Evolutionary conservation across 2,113 vertebrate genomes (phyloP).

Genomic region (Myrmecophaga tridactyla): DNA sequence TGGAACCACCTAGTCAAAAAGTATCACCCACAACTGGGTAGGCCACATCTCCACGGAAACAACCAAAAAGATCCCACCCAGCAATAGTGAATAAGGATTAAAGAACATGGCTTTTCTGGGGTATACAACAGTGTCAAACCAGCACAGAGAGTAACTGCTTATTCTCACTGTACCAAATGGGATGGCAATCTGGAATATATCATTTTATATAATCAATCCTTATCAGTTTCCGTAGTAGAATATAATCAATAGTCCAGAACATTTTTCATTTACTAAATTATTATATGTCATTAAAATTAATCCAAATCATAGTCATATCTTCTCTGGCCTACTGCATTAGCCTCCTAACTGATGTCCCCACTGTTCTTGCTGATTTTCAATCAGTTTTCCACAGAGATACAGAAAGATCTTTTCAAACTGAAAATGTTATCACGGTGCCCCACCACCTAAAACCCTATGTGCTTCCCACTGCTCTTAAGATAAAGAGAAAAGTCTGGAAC

Average conservation of each 20-base stretch:
- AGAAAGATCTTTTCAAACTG: background rate
- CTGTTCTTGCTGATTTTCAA: background rate
- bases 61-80: too few species aligned
- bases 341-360: background rate
- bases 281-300: background rate
- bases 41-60: too few species aligned
- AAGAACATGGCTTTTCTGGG: too few species aligned
- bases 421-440: background rate
- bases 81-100: too few species aligned
- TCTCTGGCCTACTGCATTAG: background rate
- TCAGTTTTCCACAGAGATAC: background rate
- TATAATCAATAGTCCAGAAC: conserved; percentile 16
- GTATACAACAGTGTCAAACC: too few species aligned
- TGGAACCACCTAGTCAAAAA: too few species aligned
- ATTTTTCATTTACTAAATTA: background rate
- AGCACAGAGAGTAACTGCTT: background rate
- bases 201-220: conserved; percentile 8
- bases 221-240: background rate
- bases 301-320: background rate
- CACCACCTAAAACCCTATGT: background rate
- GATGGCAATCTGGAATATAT: background rate
- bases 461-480: background rate
- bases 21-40: too few species aligned
- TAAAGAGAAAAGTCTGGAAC: background rate
- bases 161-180: conserved; percentile 4